Evolutionary conservation across 2,888 invertebrate species (phyloP).

Genomic region (Rugalucina vietnamica): DNA sequence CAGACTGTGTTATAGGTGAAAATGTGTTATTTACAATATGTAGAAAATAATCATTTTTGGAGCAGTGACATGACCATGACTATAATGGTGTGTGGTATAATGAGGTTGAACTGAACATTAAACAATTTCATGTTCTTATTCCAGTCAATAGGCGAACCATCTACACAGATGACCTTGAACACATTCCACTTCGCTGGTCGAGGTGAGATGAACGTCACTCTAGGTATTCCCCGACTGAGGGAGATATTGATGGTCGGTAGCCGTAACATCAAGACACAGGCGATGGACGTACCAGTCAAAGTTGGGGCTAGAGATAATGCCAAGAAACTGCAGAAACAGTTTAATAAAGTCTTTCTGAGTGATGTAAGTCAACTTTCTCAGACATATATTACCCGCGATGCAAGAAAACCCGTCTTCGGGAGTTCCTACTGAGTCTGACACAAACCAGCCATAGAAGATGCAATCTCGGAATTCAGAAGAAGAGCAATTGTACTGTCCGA

Average conservation of each 20-base stretch:
- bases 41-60: too few species aligned
- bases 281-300: slow-evolving; percentile 96
- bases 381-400: too few species aligned
- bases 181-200: slow-evolving; percentile 99
- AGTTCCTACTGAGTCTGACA: too few species aligned
- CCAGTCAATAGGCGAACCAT: slow-evolving; percentile 97
- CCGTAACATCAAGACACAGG: slow-evolving; percentile 96
- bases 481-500: too few species aligned
- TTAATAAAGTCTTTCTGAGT: slow-evolving; percentile 91
- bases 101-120: too few species aligned
- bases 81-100: too few species aligned
- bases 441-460: too few species aligned
- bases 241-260: slow-evolving; percentile 98
- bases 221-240: slow-evolving; percentile 98
- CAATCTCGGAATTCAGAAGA: too few species aligned
- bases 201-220: slow-evolving; percentile 99
- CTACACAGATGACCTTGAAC: slow-evolving; percentile 99
- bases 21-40: too few species aligned
- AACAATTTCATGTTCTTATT: slow-evolving; percentile 60
- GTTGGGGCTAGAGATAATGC: slow-evolving; percentile 85
- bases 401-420: too few species aligned
- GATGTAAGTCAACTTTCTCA: slow-evolving; percentile 86
- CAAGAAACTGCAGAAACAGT: slow-evolving; percentile 88
- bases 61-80: too few species aligned
- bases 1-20: too few species aligned